These are phyloP conservation scores for Ginglymostoma cirratum DNA, from an alignment of 2,113 vertebrate species.

Conservation along the genomic window DNA sequence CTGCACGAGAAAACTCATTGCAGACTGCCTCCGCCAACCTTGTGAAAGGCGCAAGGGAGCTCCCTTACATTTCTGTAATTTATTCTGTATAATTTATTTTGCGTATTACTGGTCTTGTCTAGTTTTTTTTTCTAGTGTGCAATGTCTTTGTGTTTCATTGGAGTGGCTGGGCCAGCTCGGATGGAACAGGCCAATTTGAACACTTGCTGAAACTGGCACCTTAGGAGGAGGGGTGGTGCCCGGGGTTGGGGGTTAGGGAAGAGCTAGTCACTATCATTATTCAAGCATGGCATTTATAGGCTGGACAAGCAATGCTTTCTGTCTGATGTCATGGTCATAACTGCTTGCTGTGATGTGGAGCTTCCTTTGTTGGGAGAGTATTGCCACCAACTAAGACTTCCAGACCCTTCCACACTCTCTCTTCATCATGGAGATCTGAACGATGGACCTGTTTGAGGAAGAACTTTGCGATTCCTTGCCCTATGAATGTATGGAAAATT, in stretches of 20 bases:
- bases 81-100: slow-evolving; percentile 38
- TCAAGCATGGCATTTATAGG: not conserved
- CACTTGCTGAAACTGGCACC: not conserved
- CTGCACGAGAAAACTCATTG: not conserved
- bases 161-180: not conserved
- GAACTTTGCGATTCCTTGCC: not conserved
- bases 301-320: not conserved
- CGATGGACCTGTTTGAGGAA: not conserved
- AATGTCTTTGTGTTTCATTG: slow-evolving; percentile 11
- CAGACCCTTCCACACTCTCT: not conserved
- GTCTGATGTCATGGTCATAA: not conserved
- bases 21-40: not conserved
- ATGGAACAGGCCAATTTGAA: not conserved
- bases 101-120: slow-evolving; percentile 14
- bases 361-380: not conserved
- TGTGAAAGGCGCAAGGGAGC: not conserved
- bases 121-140: slow-evolving; percentile 33
- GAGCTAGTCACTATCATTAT: not conserved
- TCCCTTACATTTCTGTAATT: slow-evolving; percentile 10
- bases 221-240: not conserved
- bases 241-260: not conserved
- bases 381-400: not conserved
- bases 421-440: not conserved
- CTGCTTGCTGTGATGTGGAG: not conserved
- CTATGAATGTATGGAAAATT: not conserved